phyloP scores from a whole-genome alignment of 2,888 invertebrate genomes.

The Eumerus sabulonum region DNA sequence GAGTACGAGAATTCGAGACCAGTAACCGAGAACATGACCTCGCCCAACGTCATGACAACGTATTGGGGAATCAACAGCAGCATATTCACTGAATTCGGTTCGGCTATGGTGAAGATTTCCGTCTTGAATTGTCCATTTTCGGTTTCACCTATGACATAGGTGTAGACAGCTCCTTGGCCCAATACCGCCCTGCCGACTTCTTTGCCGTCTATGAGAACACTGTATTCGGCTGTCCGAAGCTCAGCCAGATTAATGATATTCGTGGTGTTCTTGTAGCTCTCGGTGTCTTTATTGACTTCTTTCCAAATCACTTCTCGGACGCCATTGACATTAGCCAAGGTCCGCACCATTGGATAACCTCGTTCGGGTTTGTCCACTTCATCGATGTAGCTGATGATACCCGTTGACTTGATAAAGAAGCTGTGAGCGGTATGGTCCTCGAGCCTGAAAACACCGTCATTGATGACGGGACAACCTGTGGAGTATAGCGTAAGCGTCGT shows the following conservation, averaged over 20 bases:
- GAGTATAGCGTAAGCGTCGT: no score
- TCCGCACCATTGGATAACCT: conserved; percentile 73
- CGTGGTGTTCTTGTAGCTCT: conserved; percentile 69
- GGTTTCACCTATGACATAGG: conserved; percentile 72
- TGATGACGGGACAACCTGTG: conserved; percentile 53
- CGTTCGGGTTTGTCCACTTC: conserved; percentile 76
- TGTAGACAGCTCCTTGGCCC: conserved; percentile 78
- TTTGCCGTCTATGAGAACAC: conserved; percentile 69
- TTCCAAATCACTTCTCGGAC: conserved; percentile 71
- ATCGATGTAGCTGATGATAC: conserved; percentile 66
- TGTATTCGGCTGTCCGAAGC: conserved; percentile 70
- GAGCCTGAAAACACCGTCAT: conserved; percentile 60
- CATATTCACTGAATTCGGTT: conserved; percentile 81
- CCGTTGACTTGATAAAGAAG: conserved; percentile 71
- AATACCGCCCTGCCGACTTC: conserved; percentile 52
- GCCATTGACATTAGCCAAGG: conserved; percentile 71
- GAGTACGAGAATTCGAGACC: conserved; percentile 86
- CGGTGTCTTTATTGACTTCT: conserved; percentile 59
- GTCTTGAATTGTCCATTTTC: conserved; percentile 3
- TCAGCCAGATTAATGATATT: conserved; percentile 68
- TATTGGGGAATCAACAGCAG: conserved; percentile 86
- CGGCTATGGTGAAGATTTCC: conserved; percentile 71
- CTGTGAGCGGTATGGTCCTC: conserved; percentile 72
- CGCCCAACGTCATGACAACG: conserved; percentile 83
- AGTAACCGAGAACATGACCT: conserved; percentile 85